Base-by-base conservation (phyloP, 2,888 invertebrate species). In the Physocephala rufipes region DNA sequence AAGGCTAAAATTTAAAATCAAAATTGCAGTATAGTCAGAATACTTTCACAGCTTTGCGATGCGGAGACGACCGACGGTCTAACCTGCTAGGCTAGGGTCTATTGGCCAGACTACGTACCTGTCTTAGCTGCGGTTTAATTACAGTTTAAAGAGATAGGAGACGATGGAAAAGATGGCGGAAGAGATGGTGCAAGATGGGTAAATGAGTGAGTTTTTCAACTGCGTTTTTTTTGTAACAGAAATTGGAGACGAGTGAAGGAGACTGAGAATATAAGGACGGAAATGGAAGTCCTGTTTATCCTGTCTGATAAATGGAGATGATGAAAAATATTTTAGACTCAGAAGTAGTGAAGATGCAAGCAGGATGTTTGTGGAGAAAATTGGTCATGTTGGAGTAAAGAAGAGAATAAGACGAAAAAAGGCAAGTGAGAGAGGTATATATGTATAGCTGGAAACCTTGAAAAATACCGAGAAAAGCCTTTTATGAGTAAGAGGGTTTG, bases 401-500 rank as follows among this genome's bases (percentile, higher is more conserved):
- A 28, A 58, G 7, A 58, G 28, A 58, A 55, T 47, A 36, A 36
- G 9, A 36, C 4, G 5, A 36, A 36, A 4, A 36, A 36, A 7
- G 36, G 36, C 36, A 7, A 36, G 9, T 7, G 36, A 36, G 4
- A 9, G 36, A 4, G 36, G 36, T 36, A 4, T 4, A 36, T 36
- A 76, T 76, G 74, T 75, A 76, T 51, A 53, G 47, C 43, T 53
- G 49, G 58, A 47, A 63, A 51, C 62, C 47, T 55, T 59, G 24
- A 9, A 12, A 55, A 65, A 65, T 30, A 66, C 36, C 26, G 21
- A 16, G 21, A 7, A 66, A 59, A 55, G 66, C 66, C 28, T 80
- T 80, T 81, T 73, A 76, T 74, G 81, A 81, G 81, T 81, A 9
- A 81, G 78, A 81, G 80, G 80, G 81, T 80, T 79, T 78, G 79